Evolutionary conservation across 2,797 vertebrate species (phyloP).

Genomic region (Siniperca obscura): DNA sequence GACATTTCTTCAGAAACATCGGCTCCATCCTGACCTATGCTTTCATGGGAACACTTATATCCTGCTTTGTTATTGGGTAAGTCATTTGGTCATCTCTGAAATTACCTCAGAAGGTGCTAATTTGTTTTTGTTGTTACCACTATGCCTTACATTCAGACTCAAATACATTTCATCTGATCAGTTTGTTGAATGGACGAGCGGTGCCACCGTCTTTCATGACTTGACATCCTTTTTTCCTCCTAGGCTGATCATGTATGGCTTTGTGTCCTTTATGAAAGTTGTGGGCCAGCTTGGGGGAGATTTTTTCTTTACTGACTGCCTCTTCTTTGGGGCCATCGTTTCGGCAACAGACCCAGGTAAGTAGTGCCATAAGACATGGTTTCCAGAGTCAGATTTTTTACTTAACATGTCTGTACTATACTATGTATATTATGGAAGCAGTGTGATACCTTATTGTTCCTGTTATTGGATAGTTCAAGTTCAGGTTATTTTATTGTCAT

Average conservation of each 20-base stretch:
- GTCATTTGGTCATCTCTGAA: constrained; percentile 46
- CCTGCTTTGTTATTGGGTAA: constrained; percentile 96
- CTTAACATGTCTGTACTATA: not conserved
- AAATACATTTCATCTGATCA: not conserved
- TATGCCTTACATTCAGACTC: not conserved
- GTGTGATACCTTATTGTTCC: not conserved
- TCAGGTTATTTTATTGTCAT: too few relatives aligned
- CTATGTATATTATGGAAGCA: not conserved
- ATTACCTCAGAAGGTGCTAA: not conserved
- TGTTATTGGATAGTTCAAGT: not conserved
- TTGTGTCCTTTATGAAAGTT: constrained; percentile 93
- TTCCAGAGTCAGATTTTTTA: not conserved
- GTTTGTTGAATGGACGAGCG: too few relatives aligned
- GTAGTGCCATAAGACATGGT: not conserved
- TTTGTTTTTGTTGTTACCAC: not conserved
- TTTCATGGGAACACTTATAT: constrained; percentile 95
- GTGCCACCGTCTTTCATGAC: not conserved
- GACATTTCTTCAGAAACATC: constrained; percentile 98
- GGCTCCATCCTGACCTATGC: constrained; percentile 96
- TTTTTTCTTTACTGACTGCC: constrained; percentile 98
- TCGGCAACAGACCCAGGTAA: constrained; percentile 97
- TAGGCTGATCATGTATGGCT: constrained; percentile 93
- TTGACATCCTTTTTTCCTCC: constrained; percentile 4
- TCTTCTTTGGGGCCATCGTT: constrained; percentile 96
- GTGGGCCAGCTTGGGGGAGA: constrained; percentile 92